These are phyloP conservation scores for Tricholaema leucomelas DNA, from an alignment of 2,113 vertebrate genomes.

Conservation along the genomic window DNA sequence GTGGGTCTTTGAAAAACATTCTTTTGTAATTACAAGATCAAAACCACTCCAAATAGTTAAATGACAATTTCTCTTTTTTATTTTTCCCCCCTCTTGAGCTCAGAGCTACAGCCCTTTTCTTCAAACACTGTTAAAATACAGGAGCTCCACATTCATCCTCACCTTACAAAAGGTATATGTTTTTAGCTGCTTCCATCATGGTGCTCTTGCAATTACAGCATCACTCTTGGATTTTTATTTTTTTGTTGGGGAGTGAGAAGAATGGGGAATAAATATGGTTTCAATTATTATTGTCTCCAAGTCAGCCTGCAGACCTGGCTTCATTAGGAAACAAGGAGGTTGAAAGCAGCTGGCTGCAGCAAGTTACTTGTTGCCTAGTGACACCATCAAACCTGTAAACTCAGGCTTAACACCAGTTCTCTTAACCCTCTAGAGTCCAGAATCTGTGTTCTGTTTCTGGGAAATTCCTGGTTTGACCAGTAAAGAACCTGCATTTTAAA, in stretches of 20 bases:
- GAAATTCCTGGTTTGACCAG: not conserved
- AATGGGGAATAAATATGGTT: not conserved
- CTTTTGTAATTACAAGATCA: not conserved
- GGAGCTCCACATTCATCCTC: not conserved
- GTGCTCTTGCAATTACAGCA: not conserved
- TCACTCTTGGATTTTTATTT: not conserved
- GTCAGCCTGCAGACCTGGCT: not conserved
- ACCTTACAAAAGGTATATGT: not conserved
- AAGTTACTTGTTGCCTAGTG: conserved; percentile 62
- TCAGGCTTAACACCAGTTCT: not conserved
- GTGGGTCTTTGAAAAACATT: not conserved
- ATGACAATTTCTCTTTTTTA: not conserved
- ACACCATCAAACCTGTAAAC: conserved; percentile 54
- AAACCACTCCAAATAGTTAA: not conserved
- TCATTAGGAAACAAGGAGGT: not conserved
- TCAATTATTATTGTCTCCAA: not conserved
- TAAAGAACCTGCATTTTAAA: not conserved
- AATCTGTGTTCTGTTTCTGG: not conserved
- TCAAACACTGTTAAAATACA: not conserved
- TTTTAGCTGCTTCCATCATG: not conserved
- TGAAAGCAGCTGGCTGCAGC: conserved; percentile 45
- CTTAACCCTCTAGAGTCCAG: conserved; percentile 37
- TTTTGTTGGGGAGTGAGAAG: not conserved
- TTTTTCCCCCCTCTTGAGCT: not conserved
- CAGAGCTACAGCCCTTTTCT: not conserved